Conservation (phyloP, 2,888 invertebrate species). For the Eucera pruinosa region DNA sequence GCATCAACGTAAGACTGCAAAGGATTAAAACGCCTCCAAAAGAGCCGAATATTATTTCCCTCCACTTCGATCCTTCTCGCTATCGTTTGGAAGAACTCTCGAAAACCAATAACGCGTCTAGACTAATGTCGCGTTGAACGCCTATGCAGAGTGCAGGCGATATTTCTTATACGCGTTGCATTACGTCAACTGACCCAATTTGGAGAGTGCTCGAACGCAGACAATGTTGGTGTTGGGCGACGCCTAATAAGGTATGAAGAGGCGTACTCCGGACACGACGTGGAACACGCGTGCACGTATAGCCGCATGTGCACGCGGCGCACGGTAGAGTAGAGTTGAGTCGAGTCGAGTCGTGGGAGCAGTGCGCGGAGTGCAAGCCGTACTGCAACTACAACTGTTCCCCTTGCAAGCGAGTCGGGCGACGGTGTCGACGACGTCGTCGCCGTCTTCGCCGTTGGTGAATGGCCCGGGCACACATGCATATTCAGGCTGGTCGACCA, state of each 20-base stretch:
- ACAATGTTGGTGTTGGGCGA: slow-evolving; percentile 57
- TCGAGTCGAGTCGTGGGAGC: no score
- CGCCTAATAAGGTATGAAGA: slow-evolving; percentile 76
- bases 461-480: slow-evolving; percentile 63
- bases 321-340: no score
- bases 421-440: slow-evolving; percentile 29
- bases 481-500: slow-evolving; percentile 72
- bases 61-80: not conserved
- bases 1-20: no score
- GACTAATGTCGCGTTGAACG: slow-evolving; percentile 6
- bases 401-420: slow-evolving; percentile 17
- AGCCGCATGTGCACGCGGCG: slow-evolving; percentile 46
- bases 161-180: slow-evolving; percentile 41
- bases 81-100: not conserved
- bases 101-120: no score
- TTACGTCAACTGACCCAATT: slow-evolving; percentile 71
- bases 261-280: slow-evolving; percentile 51
- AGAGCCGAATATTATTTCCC: no score
- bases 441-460: slow-evolving; percentile 44
- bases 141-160: not conserved
- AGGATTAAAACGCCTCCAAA: no score
- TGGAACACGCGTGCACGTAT: slow-evolving; percentile 49
- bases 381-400: slow-evolving; percentile 41
- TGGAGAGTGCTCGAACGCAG: slow-evolving; percentile 69
- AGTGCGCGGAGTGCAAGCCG: slow-evolving; percentile 31